Percentiles rank a stretch among this genome's conserved stretches.
These are phyloP conservation scores for Numida meleagris DNA, from an alignment of 2,113 vertebrate genomes.

Conservation along the genomic window DNA sequence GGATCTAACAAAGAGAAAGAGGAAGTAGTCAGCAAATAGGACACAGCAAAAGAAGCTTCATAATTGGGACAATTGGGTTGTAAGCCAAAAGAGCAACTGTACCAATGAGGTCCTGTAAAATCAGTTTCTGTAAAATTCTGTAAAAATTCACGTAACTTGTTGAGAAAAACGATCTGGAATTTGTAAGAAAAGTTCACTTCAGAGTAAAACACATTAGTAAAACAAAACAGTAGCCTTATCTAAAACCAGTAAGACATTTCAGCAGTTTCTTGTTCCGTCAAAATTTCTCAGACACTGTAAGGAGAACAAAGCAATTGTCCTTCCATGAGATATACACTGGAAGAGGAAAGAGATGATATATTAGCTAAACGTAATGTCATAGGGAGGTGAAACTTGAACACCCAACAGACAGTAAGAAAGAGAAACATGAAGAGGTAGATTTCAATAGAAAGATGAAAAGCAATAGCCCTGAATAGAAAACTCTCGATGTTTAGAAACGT, in stretches of 20 bases:
- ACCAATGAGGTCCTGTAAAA: background rate
- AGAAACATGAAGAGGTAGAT: background rate
- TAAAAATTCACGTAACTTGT: background rate
- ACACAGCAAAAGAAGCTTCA: background rate
- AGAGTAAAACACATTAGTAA: background rate
- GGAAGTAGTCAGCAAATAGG: rapidly evolving
- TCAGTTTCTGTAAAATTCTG: too few relatives aligned
- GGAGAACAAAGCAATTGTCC: background rate
- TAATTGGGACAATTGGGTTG: background rate
- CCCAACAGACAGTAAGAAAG: background rate
- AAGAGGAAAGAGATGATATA: background rate
- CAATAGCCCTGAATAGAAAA: background rate
- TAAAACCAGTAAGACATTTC: background rate
- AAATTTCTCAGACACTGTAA: background rate
- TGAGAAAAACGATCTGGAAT: background rate
- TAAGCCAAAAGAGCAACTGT: background rate
- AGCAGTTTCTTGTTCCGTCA: background rate
- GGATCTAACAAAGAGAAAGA: background rate
- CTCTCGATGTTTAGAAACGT: background rate
- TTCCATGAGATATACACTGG: rapidly evolving
- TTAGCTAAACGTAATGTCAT: background rate
- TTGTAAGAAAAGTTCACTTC: background rate
- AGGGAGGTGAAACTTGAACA: background rate
- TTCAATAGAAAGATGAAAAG: background rate
- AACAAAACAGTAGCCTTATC: background rate